These are phyloP conservation scores for Acanthosepion pharaonis DNA, from an alignment of 2,888 invertebrate species.

Conservation along the genomic window DNA sequence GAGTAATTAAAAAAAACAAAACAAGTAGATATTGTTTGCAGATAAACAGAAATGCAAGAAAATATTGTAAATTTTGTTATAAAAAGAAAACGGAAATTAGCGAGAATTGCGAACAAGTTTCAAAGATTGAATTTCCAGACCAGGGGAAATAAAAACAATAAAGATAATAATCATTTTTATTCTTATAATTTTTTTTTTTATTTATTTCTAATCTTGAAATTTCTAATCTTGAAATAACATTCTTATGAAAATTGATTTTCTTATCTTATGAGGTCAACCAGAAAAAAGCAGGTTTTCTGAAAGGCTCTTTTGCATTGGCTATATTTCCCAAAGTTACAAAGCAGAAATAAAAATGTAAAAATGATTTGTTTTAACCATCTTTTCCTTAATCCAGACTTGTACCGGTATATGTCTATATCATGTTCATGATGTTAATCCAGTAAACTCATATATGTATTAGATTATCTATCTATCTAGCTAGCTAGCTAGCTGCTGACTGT, in stretches of 20 bases:
- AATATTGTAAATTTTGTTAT: too few relatives aligned
- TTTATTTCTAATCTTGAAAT: background rate
- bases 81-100: too few relatives aligned
- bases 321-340: background rate
- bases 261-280: background rate
- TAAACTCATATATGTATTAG: too few relatives aligned
- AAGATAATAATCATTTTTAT: background rate
- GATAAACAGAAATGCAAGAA: too few relatives aligned
- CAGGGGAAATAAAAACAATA: background rate
- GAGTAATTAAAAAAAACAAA: too few relatives aligned
- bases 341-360: background rate
- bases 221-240: background rate
- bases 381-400: background rate
- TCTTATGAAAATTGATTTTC: background rate
- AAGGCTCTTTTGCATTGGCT: background rate
- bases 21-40: too few relatives aligned
- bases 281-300: background rate
- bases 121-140: too few relatives aligned
- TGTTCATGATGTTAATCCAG: background rate
- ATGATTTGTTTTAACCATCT: background rate
- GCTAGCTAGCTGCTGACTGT: too few relatives aligned
- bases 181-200: background rate
- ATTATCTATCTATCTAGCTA: too few relatives aligned
- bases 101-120: too few relatives aligned
- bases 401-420: background rate